Conservation (phyloP, 2,797 vertebrate species). For the Syncerus caffer region DNA sequence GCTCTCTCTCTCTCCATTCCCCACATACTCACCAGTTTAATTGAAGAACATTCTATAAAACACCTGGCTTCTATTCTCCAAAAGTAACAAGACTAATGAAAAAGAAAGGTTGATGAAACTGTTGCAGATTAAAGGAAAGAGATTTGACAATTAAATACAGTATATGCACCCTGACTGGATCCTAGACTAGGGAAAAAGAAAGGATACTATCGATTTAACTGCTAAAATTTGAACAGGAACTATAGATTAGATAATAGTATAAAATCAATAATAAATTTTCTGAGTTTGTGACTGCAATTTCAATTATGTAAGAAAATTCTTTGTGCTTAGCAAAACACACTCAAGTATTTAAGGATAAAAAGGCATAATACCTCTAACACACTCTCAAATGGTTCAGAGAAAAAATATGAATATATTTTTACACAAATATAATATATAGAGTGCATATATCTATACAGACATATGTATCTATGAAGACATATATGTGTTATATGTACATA, state of each 20-base stretch:
- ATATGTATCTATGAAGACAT: not conserved
- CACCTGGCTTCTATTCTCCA: not conserved
- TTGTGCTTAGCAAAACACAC: not conserved
- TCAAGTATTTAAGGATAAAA: not conserved
- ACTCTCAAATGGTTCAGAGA: not conserved
- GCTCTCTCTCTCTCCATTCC: not conserved
- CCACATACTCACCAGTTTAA: not conserved
- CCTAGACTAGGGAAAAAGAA: not conserved
- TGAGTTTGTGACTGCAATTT: not conserved
- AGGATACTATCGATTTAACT: not conserved
- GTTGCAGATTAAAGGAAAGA: not conserved
- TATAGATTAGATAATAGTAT: not conserved
- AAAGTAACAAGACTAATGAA: not conserved
- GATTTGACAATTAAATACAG: not conserved
- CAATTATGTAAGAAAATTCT: not conserved
- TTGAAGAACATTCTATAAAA: not conserved
- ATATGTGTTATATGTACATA: not conserved
- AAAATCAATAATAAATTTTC: not conserved
- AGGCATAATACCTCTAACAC: not conserved
- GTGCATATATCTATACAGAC: not conserved
- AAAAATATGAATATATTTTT: not conserved
- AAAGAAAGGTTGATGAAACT: not conserved
- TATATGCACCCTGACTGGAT: not conserved
- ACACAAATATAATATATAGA: not conserved
- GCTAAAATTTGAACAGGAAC: not conserved